Evolutionary conservation across 2,797 vertebrate genomes (phyloP).

Genomic region (Esox lucius): DNA sequence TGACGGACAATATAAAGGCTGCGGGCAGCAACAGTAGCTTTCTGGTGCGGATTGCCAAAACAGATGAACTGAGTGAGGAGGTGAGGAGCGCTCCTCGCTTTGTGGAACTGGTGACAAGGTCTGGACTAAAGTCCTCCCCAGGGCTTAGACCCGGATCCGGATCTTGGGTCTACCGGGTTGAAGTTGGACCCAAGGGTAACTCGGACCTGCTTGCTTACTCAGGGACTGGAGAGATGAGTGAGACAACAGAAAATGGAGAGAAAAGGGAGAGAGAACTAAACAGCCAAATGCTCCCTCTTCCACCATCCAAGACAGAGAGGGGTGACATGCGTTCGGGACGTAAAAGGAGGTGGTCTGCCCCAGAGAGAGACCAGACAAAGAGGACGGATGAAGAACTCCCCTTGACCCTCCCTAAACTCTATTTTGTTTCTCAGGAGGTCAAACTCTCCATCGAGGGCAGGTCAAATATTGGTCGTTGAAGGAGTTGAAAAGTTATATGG

Average conservation of each 20-base stretch:
- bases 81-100: constrained; percentile 70
- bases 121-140: constrained; percentile 68
- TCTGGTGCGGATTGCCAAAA: constrained; percentile 84
- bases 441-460: constrained; percentile 99
- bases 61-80: constrained; percentile 73
- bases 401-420: constrained; percentile 92
- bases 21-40: constrained; percentile 73
- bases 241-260: constrained; percentile 75
- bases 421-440: constrained; percentile 97
- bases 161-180: constrained; percentile 39
- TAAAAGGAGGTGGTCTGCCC: constrained; percentile 99
- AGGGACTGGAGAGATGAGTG: constrained; percentile 82
- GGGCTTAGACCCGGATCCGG: neutral
- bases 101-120: constrained; percentile 78
- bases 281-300: constrained; percentile 71
- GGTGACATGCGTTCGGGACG: constrained; percentile 74
- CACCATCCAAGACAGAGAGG: constrained; percentile 74
- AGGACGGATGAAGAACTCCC: constrained; percentile 90
- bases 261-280: constrained; percentile 45
- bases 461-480: constrained; percentile 91
- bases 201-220: constrained; percentile 68
- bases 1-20: constrained; percentile 49
- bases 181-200: constrained; percentile 21
- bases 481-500: constrained; percentile 61
- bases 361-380: constrained; percentile 91